A percentile compares a stretch with the other conserved stretches of the same genome.
phyloP scores from a whole-genome alignment of 1,140 invertebrate genomes.

The Drosophila mauritiana region DNA sequence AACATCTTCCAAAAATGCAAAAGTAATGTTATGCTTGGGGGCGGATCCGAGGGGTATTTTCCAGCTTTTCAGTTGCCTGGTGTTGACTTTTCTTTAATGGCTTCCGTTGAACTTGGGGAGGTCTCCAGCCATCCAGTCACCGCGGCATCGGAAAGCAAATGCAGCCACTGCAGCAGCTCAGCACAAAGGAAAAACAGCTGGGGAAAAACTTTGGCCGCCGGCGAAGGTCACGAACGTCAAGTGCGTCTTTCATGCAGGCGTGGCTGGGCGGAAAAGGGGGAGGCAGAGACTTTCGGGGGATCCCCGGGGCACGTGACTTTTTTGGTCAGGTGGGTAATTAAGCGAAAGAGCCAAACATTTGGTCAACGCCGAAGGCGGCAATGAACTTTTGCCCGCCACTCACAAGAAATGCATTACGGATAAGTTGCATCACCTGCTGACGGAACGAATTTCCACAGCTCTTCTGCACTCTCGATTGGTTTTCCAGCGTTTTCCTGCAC shows the following conservation, averaged over 20 bases:
- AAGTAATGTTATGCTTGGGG: slow-evolving; percentile 53
- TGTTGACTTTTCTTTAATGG: slow-evolving; percentile 60
- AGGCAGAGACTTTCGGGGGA: slow-evolving; percentile 9
- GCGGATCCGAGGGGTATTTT: slow-evolving; percentile 1
- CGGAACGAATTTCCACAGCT: background rate
- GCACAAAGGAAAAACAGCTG: slow-evolving; percentile 14
- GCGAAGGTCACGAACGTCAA: slow-evolving; percentile 70
- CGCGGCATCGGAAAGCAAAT: slow-evolving; percentile 11
- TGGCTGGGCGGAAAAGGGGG: slow-evolving; percentile 9
- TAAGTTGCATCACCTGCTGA: slow-evolving; percentile 32
- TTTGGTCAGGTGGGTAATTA: slow-evolving; percentile 64
- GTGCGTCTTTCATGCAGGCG: slow-evolving; percentile 59
- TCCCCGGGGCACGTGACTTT: slow-evolving; percentile 40
- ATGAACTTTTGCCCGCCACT: slow-evolving; percentile 49
- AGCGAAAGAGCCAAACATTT: slow-evolving; percentile 44
- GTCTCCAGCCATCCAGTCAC: slow-evolving; percentile 11
- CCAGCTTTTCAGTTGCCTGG: slow-evolving; percentile 24
- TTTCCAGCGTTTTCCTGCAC: slow-evolving; percentile 2
- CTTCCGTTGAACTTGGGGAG: slow-evolving; percentile 73
- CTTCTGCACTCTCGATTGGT: background rate
- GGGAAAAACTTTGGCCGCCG: slow-evolving; percentile 21
- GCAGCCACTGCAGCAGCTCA: slow-evolving; percentile 5
- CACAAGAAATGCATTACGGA: slow-evolving; percentile 22
- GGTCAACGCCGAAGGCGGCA: slow-evolving; percentile 53
- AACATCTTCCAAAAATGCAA: slow-evolving; percentile 69